Percentiles rank a stretch among this genome's conserved stretches.
phyloP scores from a whole-genome alignment of 2,113 vertebrate genomes.

The Ammodytes dubius region DNA sequence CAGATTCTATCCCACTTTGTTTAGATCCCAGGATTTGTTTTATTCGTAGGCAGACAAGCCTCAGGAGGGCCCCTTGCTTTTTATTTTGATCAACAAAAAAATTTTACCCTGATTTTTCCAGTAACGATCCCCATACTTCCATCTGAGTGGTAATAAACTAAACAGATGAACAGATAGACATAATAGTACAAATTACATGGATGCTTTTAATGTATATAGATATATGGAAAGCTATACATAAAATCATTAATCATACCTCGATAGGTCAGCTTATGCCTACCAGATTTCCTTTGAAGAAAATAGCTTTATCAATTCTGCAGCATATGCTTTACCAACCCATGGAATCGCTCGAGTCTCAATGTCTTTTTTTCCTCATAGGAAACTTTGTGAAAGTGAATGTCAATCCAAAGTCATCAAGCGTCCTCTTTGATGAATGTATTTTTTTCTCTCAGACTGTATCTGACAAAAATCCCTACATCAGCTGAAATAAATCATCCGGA shows the following conservation, averaged over 20 bases:
- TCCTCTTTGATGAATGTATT: constrained; percentile 9
- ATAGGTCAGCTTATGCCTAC: constrained; percentile 38
- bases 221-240: constrained; percentile 41
- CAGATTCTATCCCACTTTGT: constrained; percentile 48
- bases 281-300: constrained; percentile 23
- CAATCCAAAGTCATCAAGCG: constrained; percentile 34
- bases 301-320: constrained; percentile 2
- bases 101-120: constrained; percentile 62
- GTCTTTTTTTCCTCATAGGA: constrained; percentile 4
- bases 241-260: constrained; percentile 49
- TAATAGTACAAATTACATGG: constrained; percentile 40
- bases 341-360: constrained; percentile 31
- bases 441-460: background rate
- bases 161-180: constrained; percentile 41
- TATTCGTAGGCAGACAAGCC: constrained; percentile 66
- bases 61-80: constrained; percentile 48
- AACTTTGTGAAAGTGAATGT: constrained; percentile 27
- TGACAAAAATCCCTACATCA: background rate
- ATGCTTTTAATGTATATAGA: constrained; percentile 26
- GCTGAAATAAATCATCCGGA: constrained; percentile 3
- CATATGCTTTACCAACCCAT: background rate
- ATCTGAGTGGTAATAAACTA: constrained; percentile 56
- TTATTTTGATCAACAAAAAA: constrained; percentile 72
- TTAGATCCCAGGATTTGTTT: constrained; percentile 66
- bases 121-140: constrained; percentile 70